Evolutionary conservation across 2,113 vertebrate genomes (phyloP).

Genomic region (Coturnix japonica): DNA sequence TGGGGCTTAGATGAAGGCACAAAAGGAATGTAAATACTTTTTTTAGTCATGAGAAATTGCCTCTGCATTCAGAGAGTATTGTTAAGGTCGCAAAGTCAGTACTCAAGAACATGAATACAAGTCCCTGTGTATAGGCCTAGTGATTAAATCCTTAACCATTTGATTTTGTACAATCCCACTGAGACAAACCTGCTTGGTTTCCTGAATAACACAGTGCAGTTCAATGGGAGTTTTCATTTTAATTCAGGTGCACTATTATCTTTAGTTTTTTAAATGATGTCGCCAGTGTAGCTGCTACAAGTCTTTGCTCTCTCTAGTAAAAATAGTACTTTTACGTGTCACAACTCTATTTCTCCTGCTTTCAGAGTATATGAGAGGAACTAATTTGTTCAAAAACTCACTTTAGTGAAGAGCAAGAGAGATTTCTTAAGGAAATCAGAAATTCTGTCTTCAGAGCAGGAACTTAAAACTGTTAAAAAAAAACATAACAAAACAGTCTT

Average conservation of each 20-base stretch:
- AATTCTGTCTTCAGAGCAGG: background rate
- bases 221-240: background rate
- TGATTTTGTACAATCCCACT: background rate
- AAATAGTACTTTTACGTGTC: background rate
- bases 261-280: background rate
- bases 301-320: background rate
- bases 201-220: background rate
- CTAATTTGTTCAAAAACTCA: background rate
- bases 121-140: background rate
- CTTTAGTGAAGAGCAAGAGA: background rate
- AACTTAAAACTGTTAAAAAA: background rate
- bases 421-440: background rate
- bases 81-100: background rate
- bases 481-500: background rate
- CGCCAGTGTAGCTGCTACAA: background rate
- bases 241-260: background rate
- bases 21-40: background rate
- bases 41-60: background rate
- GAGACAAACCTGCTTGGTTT: background rate
- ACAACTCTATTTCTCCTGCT: background rate
- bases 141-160: background rate
- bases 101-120: background rate
- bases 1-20: background rate
- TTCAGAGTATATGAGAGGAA: background rate
- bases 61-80: background rate